A percentile compares a stretch with the other conserved stretches of the same genome.
Conservation (phyloP, 2,888 invertebrate genomes). For the Tetramorium bicarinatum region DNA sequence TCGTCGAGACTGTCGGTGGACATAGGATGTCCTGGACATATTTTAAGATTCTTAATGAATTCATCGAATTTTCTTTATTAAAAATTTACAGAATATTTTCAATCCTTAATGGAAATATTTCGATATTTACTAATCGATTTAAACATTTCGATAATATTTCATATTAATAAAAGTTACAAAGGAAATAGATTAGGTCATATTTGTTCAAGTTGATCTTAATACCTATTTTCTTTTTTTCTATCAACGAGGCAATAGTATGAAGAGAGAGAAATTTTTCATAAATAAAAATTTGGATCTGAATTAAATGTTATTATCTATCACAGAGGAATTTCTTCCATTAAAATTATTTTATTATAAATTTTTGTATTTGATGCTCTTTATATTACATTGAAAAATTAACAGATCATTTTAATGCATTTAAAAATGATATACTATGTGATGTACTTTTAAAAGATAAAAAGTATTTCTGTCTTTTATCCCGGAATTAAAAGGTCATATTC, state of each 20-base stretch:
- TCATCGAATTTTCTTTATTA: neutral
- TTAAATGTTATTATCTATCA: conserved; percentile 20
- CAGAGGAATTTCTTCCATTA: neutral
- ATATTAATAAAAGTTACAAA: neutral
- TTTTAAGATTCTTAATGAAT: neutral
- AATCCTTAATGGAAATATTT: neutral
- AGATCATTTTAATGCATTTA: conserved; percentile 10
- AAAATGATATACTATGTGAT: neutral
- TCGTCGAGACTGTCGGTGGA: conserved; percentile 10
- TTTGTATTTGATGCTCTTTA: conserved; percentile 4
- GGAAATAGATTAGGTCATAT: neutral
- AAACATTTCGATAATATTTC: neutral
- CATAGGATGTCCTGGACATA: neutral
- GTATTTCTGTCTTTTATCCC: neutral
- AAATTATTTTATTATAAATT: conserved; percentile 20
- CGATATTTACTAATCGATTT: neutral
- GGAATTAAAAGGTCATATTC: conserved; percentile 28
- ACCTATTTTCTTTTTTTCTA: neutral
- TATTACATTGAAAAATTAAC: conserved; percentile 2
- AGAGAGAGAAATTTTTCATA: neutral
- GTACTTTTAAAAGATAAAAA: conserved; percentile 9
- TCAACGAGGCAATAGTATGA: neutral
- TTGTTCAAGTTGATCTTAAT: neutral
- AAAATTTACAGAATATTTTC: neutral
- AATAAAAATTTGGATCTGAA: neutral